phyloP scores from a whole-genome alignment of 2,888 invertebrate genomes.

The Caenorhabditis panamensis region DNA sequence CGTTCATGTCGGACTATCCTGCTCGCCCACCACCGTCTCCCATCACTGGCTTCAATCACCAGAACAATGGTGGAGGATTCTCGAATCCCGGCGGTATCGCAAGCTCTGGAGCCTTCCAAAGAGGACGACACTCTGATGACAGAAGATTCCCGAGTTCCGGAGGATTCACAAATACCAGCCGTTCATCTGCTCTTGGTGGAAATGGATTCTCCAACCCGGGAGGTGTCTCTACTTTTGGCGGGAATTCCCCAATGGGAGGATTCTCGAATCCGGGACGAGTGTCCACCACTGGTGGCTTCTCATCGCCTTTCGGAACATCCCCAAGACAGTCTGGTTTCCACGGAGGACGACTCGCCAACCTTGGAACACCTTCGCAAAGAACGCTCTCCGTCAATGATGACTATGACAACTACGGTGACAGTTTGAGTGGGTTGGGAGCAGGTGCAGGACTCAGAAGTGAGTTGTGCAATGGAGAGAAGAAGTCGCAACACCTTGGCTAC shows the following conservation, averaged over 20 bases:
- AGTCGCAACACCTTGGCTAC: slow-evolving; percentile 81
- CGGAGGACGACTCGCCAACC: too few species aligned
- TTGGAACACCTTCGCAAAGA: background rate
- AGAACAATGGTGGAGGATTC: slow-evolving; percentile 9
- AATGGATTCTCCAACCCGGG: slow-evolving; percentile 3
- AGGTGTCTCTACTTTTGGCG: background rate
- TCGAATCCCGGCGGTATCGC: slow-evolving; percentile 10
- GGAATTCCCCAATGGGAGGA: too few species aligned
- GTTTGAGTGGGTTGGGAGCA: slow-evolving; percentile 1
- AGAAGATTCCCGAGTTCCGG: background rate
- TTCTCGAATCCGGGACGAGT: background rate
- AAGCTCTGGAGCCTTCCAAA: background rate
- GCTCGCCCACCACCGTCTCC: background rate
- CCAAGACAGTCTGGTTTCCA: too few species aligned
- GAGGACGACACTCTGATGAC: background rate
- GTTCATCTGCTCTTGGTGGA: background rate
- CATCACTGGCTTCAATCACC: background rate
- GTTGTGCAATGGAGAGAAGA: slow-evolving; percentile 23
- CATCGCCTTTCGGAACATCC: background rate
- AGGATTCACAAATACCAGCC: background rate
- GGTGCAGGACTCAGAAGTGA: slow-evolving; percentile 9
- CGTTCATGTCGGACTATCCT: slow-evolving; percentile 30
- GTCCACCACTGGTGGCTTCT: background rate
- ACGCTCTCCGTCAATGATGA: background rate
- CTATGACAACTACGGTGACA: background rate